These are phyloP conservation scores for Drosophila micromelanica DNA, from an alignment of 1,140 invertebrate species.

Conservation along the genomic window DNA sequence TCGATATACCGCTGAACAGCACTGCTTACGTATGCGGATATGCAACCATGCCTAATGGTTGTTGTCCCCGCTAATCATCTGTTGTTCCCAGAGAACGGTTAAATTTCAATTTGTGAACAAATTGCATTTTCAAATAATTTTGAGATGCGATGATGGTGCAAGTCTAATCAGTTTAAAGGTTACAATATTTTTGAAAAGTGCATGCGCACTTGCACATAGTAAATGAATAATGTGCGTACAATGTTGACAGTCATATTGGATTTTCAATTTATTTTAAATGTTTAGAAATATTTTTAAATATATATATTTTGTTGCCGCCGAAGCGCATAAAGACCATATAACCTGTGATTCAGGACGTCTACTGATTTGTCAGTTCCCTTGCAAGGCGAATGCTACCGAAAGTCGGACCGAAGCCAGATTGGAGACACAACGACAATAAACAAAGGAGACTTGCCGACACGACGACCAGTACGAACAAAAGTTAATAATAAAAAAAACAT, in stretches of 20 bases:
- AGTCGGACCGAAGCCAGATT: slow-evolving; percentile 13
- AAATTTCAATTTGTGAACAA: slow-evolving; percentile 1
- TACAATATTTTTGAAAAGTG: neutral
- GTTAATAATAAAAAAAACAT: slow-evolving; percentile 38
- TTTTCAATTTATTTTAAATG: no score
- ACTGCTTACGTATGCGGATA: neutral
- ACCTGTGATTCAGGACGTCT: neutral
- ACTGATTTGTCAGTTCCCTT: slow-evolving; percentile 32
- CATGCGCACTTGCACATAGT: no score
- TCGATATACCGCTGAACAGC: slow-evolving; percentile 17
- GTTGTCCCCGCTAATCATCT: slow-evolving; percentile 12
- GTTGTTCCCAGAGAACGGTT: neutral
- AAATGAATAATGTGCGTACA: no score
- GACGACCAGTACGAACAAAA: slow-evolving; percentile 30
- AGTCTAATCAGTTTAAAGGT: neutral
- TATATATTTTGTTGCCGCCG: no score
- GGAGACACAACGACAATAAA: slow-evolving; percentile 1
- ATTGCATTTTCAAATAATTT: neutral
- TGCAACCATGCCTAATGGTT: slow-evolving; percentile 19
- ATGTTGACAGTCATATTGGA: no score
- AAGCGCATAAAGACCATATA: neutral
- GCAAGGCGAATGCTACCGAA: slow-evolving; percentile 13
- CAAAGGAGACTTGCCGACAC: slow-evolving; percentile 10
- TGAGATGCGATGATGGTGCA: neutral
- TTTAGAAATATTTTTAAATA: no score